phyloP scores from a whole-genome alignment of 2,113 vertebrate species.

The Trogon melanurus region DNA sequence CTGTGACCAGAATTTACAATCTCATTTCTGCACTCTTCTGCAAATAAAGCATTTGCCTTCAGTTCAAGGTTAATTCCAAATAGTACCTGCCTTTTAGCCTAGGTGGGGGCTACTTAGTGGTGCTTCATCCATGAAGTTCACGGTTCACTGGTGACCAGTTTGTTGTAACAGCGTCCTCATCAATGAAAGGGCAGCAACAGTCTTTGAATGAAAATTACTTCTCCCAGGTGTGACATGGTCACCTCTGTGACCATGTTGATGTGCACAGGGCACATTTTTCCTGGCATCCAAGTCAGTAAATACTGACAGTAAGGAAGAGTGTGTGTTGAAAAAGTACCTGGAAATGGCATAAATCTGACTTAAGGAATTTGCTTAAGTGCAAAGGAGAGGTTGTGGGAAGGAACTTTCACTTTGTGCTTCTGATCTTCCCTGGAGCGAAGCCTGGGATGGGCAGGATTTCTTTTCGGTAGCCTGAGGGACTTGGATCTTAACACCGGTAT shows the following conservation, averaged over 20 bases:
- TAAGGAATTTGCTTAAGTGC: fast-evolving
- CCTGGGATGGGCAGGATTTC: background rate
- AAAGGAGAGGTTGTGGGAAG: background rate
- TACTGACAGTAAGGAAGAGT: background rate
- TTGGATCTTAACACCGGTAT: background rate
- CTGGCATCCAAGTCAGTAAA: background rate
- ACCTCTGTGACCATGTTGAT: background rate
- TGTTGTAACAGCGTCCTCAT: background rate
- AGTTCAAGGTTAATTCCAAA: background rate
- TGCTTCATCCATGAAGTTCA: background rate
- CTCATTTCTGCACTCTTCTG: background rate
- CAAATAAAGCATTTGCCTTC: background rate
- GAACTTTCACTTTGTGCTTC: background rate
- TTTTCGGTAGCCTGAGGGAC: background rate
- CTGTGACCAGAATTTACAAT: background rate
- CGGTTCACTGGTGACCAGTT: background rate
- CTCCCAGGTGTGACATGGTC: background rate
- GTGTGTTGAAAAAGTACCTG: background rate
- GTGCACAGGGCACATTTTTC: fast-evolving
- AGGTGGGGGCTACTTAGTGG: background rate
- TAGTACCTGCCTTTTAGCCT: background rate
- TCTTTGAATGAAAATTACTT: background rate
- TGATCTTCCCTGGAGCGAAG: background rate
- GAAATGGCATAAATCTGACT: background rate
- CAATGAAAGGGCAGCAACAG: background rate